Percentiles rank a stretch among this genome's conserved stretches.
Evolutionary conservation across 2,113 vertebrate species (phyloP).

Genomic region (Genyomyrus donnyi): DNA sequence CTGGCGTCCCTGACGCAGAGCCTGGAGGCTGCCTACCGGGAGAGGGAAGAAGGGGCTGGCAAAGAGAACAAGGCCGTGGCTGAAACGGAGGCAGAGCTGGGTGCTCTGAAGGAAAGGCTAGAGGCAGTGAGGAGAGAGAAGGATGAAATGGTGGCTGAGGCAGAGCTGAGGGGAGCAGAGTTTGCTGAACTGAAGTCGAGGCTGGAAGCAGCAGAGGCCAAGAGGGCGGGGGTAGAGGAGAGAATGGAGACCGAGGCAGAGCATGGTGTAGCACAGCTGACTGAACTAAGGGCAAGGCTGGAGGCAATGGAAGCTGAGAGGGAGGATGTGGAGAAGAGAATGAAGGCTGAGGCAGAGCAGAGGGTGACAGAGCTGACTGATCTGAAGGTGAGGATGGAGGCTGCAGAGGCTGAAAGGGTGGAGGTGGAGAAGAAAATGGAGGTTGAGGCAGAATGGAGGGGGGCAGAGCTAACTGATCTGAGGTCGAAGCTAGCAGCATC

Average conservation of each 20-base stretch:
- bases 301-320: slow-evolving; percentile 44
- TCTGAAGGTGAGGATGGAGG: slow-evolving; percentile 47
- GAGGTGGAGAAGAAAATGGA: slow-evolving; percentile 39
- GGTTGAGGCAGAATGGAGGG: slow-evolving; percentile 18
- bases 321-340: slow-evolving; percentile 36
- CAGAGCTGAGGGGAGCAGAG: not conserved
- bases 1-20: slow-evolving; percentile 24
- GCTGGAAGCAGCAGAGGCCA: slow-evolving; percentile 47
- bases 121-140: slow-evolving; percentile 40
- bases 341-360: slow-evolving; percentile 29
- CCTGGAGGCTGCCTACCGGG: slow-evolving; percentile 46
- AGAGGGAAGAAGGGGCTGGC: slow-evolving; percentile 39
- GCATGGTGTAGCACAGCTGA: slow-evolving; percentile 3
- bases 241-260: not conserved
- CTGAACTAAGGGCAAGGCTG: slow-evolving; percentile 33
- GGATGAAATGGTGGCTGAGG: not conserved
- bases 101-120: slow-evolving; percentile 43
- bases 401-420: slow-evolving; percentile 43
- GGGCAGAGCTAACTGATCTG: slow-evolving; percentile 43
- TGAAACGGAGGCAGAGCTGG: slow-evolving; percentile 36
- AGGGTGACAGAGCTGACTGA: slow-evolving; percentile 44
- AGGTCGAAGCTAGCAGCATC: slow-evolving; percentile 46
- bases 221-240: slow-evolving; percentile 26
- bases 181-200: slow-evolving; percentile 23
- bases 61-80: slow-evolving; percentile 2